These are phyloP conservation scores for Drosophila rhopaloa DNA, from an alignment of 1,140 invertebrate species.

Conservation along the genomic window DNA sequence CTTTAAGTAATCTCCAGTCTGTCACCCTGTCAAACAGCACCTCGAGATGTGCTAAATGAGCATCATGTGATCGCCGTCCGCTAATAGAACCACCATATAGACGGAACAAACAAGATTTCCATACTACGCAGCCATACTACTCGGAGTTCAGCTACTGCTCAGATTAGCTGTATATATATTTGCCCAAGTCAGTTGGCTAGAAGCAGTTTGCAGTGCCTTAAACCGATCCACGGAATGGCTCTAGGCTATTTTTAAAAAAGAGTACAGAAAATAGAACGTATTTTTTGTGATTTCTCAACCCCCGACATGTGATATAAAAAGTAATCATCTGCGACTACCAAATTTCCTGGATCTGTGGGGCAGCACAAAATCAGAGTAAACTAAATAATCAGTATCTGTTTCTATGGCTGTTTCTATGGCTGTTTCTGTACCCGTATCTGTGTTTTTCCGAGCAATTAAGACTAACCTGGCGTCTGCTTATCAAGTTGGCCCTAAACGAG, in stretches of 20 bases:
- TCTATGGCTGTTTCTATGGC: conserved; percentile 16
- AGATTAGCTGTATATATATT: conserved; percentile 20
- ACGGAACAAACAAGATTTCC: conserved; percentile 29
- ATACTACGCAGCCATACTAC: conserved; percentile 35
- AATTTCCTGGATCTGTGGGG: background rate
- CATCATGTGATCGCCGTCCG: conserved; percentile 55
- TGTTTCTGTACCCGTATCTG: conserved; percentile 8
- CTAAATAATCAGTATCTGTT: conserved; percentile 26
- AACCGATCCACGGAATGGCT: conserved; percentile 7
- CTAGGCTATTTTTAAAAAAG: conserved; percentile 20
- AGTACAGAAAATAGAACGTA: conserved; percentile 13
- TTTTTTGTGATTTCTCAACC: background rate
- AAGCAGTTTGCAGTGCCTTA: conserved; percentile 44
- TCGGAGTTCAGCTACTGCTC: conserved; percentile 26
- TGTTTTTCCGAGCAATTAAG: conserved; percentile 39
- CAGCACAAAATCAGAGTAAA: conserved; percentile 8
- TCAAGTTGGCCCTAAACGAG: conserved; percentile 34
- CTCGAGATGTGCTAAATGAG: conserved; percentile 63
- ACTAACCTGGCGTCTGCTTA: conserved; percentile 39
- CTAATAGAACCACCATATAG: conserved; percentile 48
- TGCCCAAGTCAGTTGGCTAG: conserved; percentile 2
- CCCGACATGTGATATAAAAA: background rate
- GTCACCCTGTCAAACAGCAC: conserved; percentile 39
- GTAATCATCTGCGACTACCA: conserved; percentile 10
- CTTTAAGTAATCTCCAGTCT: background rate